Base-by-base conservation (phyloP, 2,888 invertebrate genomes). In the Synanthedon formicaeformis region DNA sequence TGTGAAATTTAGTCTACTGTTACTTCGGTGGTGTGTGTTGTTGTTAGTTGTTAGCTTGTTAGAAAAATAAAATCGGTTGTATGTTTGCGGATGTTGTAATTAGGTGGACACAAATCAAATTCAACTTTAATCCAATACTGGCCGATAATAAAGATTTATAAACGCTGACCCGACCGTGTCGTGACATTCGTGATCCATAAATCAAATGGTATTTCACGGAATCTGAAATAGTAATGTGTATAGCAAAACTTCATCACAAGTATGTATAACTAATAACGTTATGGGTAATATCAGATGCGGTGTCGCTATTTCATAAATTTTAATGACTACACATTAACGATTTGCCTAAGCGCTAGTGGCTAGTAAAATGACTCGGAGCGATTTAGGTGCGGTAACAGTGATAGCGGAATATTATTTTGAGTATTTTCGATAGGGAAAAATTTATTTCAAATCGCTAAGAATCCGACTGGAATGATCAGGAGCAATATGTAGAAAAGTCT, bases 311-410 rank as follows among this genome's bases (percentile, higher is more conserved):
- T 60, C 60, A 60, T 62, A 61, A 60, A 64, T 54, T 53, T 57
- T 59, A 61, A 62, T 60, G 58, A 48, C 41, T 53, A 48, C 55
- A 57, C 58, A 61, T 62, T 62, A 61, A 58, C 56, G 55, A 55
- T 61, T 62, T 59, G 55, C 56, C 54, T 55, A 58, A 58, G 59
- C 54, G 34, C 27, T 34, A 34, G 34, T 34, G 56, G 56, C 55
- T 50, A 57, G 57, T 59, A 58, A 56, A 56, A 55, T 58, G 48
- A 53, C 54, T 55, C n/a, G 27, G 45, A 52, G 50, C 10, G 45
- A 13, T 45, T 34, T 49, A 16, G 14, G 23, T 50, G 50, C 48
- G 52, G 18, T 13, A 5, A 14, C 52, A 48, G 13, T 40, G 3
- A 16, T 4, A 51, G 41, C 51, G 51, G 18, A 41, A 18, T 16